Conservation (phyloP, 2,797 vertebrate species). For the Tolypeutes matacus region DNA sequence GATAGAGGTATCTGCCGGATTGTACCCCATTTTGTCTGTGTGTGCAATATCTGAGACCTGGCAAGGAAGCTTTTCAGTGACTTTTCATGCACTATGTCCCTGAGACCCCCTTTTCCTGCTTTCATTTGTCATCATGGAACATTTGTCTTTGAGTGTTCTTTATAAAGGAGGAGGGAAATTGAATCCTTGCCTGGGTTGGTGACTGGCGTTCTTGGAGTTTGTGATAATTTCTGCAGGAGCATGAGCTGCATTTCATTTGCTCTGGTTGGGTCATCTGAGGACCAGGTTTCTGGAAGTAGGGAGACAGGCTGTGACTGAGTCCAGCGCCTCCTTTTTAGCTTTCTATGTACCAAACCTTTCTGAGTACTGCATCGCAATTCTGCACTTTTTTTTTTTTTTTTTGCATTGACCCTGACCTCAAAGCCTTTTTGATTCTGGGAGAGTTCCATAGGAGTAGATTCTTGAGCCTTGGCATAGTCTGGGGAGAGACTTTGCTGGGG, state of each 20-base stretch:
- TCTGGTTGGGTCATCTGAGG: conserved; percentile 68
- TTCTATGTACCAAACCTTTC: neutral
- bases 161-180: conserved; percentile 32
- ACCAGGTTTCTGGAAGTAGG: conserved; percentile 32
- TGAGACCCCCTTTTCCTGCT: neutral
- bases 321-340: neutral
- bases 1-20: neutral
- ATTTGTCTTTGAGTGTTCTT: conserved; percentile 11
- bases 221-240: conserved; percentile 69
- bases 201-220: conserved; percentile 62
- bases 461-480: neutral
- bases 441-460: neutral
- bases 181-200: conserved; percentile 67
- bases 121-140: neutral
- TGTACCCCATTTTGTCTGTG: neutral
- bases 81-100: neutral
- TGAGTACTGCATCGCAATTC: neutral
- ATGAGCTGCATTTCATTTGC: conserved; percentile 72
- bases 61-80: neutral
- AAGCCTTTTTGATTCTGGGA: neutral
- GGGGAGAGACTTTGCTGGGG: neutral
- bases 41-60: accelerated
- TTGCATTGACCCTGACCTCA: neutral
- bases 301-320: neutral
- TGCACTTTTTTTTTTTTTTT: neutral